Evolutionary conservation across 2,888 invertebrate species (phyloP).

Genomic region (Caenorhabditis becei): DNA sequence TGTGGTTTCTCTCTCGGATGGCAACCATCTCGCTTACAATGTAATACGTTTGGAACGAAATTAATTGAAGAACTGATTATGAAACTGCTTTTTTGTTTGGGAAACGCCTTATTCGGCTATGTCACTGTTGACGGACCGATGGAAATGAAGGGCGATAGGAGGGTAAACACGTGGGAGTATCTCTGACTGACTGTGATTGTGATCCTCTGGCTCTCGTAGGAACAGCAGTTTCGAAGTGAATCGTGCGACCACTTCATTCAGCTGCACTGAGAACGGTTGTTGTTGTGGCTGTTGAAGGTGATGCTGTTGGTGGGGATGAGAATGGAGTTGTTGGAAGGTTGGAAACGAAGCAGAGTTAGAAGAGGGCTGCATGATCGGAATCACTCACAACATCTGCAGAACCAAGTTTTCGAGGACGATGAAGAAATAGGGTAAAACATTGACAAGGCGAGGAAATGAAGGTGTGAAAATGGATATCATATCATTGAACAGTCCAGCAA

Average conservation of each 20-base stretch:
- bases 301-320: conserved; percentile 12
- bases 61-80: not conserved
- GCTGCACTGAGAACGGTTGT: conserved; percentile 50
- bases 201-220: conserved; percentile 48
- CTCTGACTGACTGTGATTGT: conserved; percentile 59
- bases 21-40: not conserved
- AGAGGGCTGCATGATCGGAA: conserved; percentile 13
- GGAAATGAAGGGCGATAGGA: not conserved
- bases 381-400: conserved; percentile 30
- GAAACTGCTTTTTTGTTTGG: conserved; percentile 18
- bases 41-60: not conserved
- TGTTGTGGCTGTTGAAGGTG: conserved; percentile 5
- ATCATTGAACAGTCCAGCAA: not conserved
- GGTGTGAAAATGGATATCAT: not conserved
- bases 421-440: conserved; percentile 2
- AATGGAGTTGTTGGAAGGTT: conserved; percentile 7
- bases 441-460: not conserved
- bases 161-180: conserved; percentile 23
- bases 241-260: conserved; percentile 60
- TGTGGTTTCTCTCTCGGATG: not conserved
- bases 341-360: conserved; percentile 1
- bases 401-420: too few species aligned
- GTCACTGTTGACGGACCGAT: conserved; percentile 8
- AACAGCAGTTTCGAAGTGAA: conserved; percentile 59
- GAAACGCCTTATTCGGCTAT: conserved; percentile 24